Conservation (phyloP, 2,888 invertebrate genomes). For the Thysanoteuthis rhombus region DNA sequence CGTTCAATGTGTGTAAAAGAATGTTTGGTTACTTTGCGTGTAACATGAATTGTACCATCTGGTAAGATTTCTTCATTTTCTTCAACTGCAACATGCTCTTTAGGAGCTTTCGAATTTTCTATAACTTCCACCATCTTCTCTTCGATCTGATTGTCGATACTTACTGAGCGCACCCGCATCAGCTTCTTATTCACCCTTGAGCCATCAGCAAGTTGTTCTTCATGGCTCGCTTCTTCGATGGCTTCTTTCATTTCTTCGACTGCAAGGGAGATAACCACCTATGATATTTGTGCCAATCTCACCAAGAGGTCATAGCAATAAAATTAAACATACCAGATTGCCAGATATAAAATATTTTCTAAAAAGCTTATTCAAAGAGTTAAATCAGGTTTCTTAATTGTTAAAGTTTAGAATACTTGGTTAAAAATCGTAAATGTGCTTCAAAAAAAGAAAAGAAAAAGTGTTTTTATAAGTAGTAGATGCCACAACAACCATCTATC, state of each 20-base stretch:
- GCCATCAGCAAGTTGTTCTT: constrained; percentile 58
- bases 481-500: background rate
- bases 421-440: background rate
- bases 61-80: constrained; percentile 55
- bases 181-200: constrained; percentile 50
- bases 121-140: constrained; percentile 43
- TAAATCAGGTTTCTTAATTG: background rate
- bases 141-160: constrained; percentile 46
- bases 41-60: constrained; percentile 58
- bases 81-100: constrained; percentile 46
- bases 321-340: constrained; percentile 1
- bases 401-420: background rate
- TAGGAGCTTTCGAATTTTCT: constrained; percentile 47
- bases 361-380: background rate
- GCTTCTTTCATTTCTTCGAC: constrained; percentile 24
- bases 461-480: background rate
- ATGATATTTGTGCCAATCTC: background rate
- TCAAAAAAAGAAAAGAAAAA: background rate
- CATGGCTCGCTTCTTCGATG: constrained; percentile 20
- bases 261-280: constrained; percentile 27
- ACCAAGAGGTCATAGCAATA: background rate
- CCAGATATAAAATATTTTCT: background rate
- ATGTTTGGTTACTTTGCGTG: constrained; percentile 47
- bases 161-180: constrained; percentile 45
- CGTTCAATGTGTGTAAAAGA: constrained; percentile 47